Conservation (phyloP, 2,797 vertebrate species). For the Propithecus deckenii region DNA sequence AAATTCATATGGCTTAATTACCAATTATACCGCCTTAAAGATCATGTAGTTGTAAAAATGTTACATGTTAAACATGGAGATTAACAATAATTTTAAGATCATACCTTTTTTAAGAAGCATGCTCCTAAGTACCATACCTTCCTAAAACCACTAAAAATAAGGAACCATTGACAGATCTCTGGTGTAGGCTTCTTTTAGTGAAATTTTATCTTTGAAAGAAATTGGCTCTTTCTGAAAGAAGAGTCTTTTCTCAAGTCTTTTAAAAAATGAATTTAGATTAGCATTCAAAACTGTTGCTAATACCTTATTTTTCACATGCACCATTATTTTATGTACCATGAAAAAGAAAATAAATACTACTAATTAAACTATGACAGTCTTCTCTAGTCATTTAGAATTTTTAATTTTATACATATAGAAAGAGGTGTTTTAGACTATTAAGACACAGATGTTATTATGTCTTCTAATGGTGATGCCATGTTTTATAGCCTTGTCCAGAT, state of each 20-base stretch:
- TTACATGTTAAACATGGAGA: background rate
- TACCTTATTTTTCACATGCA: background rate
- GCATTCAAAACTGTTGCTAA: background rate
- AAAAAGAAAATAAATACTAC: background rate
- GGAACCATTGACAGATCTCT: background rate
- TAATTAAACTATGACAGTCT: background rate
- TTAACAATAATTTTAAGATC: background rate
- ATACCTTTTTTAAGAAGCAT: background rate
- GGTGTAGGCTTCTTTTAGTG: background rate
- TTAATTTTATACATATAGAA: background rate
- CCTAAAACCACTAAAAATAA: background rate
- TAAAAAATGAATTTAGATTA: background rate
- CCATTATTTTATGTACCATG: background rate
- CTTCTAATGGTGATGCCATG: background rate
- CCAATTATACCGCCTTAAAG: background rate
- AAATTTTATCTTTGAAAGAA: constrained; percentile 24
- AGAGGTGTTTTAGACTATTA: background rate
- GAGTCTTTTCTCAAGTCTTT: background rate
- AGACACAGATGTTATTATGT: background rate
- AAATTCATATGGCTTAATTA: background rate
- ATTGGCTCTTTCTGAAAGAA: background rate
- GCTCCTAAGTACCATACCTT: background rate
- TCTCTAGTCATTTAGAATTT: background rate
- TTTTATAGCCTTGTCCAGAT: constrained; percentile 95
- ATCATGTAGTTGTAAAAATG: constrained; percentile 2